Evolutionary conservation across 1,140 invertebrate species (phyloP), one percentile per base, ranked within the genome.

Genomic region (Bombus balteatus): DNA sequence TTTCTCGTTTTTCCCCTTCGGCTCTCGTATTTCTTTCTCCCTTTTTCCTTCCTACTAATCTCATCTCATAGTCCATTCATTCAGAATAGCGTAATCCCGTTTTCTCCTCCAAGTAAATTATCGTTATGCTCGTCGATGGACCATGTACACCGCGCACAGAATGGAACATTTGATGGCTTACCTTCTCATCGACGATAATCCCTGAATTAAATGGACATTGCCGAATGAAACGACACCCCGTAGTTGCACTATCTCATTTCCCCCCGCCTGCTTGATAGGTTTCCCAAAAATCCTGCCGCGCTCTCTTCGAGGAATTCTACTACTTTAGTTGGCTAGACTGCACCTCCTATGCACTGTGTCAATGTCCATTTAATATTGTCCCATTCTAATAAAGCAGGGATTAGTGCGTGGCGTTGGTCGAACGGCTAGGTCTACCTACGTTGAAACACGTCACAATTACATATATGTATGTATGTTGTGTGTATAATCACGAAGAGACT

Each of bases 121-220:
- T 65, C n/a, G 57, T 68, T 82, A 2, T n/a, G 62, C 25, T 39
- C 73, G 73, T 47, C 34, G 22, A 77, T 53, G 18, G 18, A 39
- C 62, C 81, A 66, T 71, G n/a, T 47, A 39, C 39, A 59, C 53
- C 47, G 77, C 22, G 57, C 76, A 65, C 77, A 39, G 41, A 85
- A 80, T 80, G 83, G 84, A 82, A 89, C 88, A 72, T 80, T 88
- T 81, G 86, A 85, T 47, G 78, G 91, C 90, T 91, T 89, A 88
- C 91, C 87, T 88, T 91, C 91, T 92, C 82, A 57, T 90, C 86
- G 70, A 90, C 79, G 88, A 92, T 88, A 91, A 93, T 94, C 91
- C 91, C 91, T 91, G 89, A 90, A 93, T 95, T 95, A 95, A 95
- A 95, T 95, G 94, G 94, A 94, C 94, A 95, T 95, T 95, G 93